Conservation (phyloP, 2,113 vertebrate species). For the Cinclus cinclus region DNA sequence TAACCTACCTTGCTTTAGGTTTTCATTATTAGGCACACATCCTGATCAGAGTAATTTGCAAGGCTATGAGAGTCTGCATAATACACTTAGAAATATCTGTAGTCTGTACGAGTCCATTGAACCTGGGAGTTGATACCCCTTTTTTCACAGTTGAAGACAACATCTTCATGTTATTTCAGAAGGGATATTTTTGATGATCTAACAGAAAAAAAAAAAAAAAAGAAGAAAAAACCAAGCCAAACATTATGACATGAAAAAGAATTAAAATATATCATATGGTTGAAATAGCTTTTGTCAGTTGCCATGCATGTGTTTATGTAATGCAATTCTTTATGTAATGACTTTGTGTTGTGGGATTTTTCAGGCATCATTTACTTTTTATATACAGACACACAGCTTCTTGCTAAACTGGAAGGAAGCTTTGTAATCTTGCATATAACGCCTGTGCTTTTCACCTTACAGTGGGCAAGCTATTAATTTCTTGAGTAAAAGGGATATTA, state of each 20-base stretch:
- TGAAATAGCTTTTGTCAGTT: not conserved
- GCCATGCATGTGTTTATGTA: not conserved
- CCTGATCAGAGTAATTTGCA: not conserved
- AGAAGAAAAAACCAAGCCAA: not conserved
- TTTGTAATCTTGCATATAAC: not conserved
- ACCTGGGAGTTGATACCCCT: not conserved
- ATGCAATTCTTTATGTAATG: not conserved
- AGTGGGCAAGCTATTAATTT: constrained; percentile 44
- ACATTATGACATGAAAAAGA: not conserved
- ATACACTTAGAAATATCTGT: not conserved
- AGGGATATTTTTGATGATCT: not conserved
- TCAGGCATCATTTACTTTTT: not conserved
- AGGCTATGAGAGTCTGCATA: not conserved
- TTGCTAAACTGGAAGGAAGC: not conserved
- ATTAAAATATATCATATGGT: not conserved
- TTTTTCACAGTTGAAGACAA: not conserved
- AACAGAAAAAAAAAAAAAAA: not conserved
- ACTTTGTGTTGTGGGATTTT: not conserved
- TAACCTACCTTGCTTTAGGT: not conserved
- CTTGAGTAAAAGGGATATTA: not conserved
- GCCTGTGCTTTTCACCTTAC: not conserved
- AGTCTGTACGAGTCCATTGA: not conserved
- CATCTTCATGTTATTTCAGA: not conserved
- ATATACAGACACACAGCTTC: not conserved
- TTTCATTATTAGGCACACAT: not conserved